Evolutionary conservation across 2,113 vertebrate species (phyloP), one percentile per base, ranked within the genome.

Genomic region (Siniperca knerii): DNA sequence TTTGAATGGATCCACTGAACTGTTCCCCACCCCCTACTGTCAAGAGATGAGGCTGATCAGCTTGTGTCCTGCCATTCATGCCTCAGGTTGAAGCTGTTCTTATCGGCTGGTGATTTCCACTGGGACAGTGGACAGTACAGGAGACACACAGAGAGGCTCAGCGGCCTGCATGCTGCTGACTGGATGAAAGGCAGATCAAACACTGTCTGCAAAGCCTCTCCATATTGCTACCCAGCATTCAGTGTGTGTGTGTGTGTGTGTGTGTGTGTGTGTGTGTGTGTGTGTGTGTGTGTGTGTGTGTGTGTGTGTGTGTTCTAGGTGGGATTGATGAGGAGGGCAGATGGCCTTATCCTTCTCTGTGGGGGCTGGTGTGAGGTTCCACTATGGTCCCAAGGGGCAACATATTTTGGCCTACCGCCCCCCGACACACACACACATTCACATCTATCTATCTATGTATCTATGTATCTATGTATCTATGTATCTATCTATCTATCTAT

Each of bases 131-230:
- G 90, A 88, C 85, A 85, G 88, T 87, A 75, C 50, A 73, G 89
- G 81, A 87, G 81, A 92, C 86, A 85, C 75, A 61, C 75, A 61
- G 40, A 77, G 81, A 71, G 82, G 85, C 86, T 85, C 87, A 91
- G 93, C 29, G 46, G 81, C 64, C 71, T 80, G 90, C 85, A 68
- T 89, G 89, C 85, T 84, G 89, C 88, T 87, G 80, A 52, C 83
- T 85, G 93, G 88, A 92, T 95, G 82, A 94, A 94, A 90, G 86
- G 80, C 89, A 90, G 91, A 96, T 95, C 93, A 96, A 95, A 95
- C 92, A 91, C 65, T 65, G 87, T 80, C 75, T 69, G 84, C 73
- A 95, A 95, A 96, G 90, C 94, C 88, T 72, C 88, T 94, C 88
- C 92, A 76, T 90, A 85, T 84, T 92, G 86, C 69, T 80, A 46